Evolutionary conservation across 2,888 invertebrate genomes (phyloP), one percentile per base, ranked within the genome.

Genomic region (Lysandra coridon): DNA sequence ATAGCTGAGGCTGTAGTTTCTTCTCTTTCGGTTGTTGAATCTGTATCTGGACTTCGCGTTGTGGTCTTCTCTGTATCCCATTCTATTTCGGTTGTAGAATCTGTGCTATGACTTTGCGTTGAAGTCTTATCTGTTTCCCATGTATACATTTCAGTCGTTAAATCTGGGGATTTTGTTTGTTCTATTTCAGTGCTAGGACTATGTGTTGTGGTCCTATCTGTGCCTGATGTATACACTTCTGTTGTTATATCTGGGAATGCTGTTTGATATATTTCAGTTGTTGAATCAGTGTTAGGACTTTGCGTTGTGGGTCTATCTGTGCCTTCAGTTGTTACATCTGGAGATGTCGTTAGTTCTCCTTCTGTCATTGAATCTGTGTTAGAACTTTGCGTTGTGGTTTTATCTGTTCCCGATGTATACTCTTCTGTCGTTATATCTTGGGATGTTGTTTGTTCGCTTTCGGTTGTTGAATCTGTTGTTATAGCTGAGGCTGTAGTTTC

Each of bases 191-290:
- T 33, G 4, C 17, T 17, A 14, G 30, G 2, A 17, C 14, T 2
- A n/a, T 4, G n/a, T 1, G 53, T 78, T 14, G 78, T 78, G 1
- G 17, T 30, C 0, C 23, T 44, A 7, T 44, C 44, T 23, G 6
- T n/a, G 5, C 6, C n/a, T 5, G 76, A 12, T n/a, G 76, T 40
- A n/a, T 40, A 40, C 40, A 40, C 40, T 1, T 64, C 30, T 62
- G 80, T 77, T 6, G 57, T 69, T 64, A 23, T 10, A 17, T 23
- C 14, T 12, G 74, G 40, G 2, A 30, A 14, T 3, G 62, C 69
- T 2, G 81, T 81, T 1, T 69, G 78, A 12, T 78, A 17, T 5
- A 23, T 37, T 0, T n/a, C 23, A 10, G 81, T 80, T 5, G 79
- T 80, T 14, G 40, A 64, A 64, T 40, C 14, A 0, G 69, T 49